These are phyloP conservation scores for Tetramorium alpestre DNA, from an alignment of 1,140 invertebrate genomes.

Conservation along the genomic window DNA sequence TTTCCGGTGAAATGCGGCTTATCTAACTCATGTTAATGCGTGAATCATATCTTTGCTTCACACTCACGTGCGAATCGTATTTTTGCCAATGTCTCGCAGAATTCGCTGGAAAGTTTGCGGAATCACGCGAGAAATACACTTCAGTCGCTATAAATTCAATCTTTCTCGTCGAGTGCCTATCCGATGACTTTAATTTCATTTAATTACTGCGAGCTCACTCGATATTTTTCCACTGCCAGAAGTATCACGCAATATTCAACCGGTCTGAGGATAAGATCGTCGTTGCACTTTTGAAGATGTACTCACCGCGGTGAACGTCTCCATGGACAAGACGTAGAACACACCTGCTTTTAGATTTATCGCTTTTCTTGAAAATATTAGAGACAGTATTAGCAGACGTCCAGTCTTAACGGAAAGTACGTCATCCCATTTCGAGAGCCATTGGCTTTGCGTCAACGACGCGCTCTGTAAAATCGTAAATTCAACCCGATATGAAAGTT, in stretches of 20 bases:
- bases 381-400: slow-evolving; percentile 48
- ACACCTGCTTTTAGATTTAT: slow-evolving; percentile 58
- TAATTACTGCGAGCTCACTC: slow-evolving; percentile 8
- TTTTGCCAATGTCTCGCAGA: neutral
- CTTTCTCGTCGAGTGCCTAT: neutral
- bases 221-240: neutral
- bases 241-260: neutral
- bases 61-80: neutral
- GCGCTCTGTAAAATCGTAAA: slow-evolving; percentile 47
- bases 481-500: neutral
- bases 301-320: slow-evolving; percentile 65
- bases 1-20: neutral
- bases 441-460: slow-evolving; percentile 50
- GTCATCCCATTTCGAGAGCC: slow-evolving; percentile 65
- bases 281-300: neutral
- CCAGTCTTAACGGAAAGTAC: neutral
- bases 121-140: neutral
- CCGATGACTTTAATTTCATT: slow-evolving; percentile 20
- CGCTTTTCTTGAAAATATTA: slow-evolving; percentile 45
- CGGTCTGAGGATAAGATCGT: neutral
- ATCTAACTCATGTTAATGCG: neutral
- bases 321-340: slow-evolving; percentile 64
- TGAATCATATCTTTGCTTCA: too few species aligned
- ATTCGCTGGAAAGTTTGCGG: slow-evolving; percentile 13
- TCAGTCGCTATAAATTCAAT: slow-evolving; percentile 10